These are phyloP conservation scores for Parapsyche elsis DNA, from an alignment of 1,140 invertebrate species.

Conservation along the genomic window DNA sequence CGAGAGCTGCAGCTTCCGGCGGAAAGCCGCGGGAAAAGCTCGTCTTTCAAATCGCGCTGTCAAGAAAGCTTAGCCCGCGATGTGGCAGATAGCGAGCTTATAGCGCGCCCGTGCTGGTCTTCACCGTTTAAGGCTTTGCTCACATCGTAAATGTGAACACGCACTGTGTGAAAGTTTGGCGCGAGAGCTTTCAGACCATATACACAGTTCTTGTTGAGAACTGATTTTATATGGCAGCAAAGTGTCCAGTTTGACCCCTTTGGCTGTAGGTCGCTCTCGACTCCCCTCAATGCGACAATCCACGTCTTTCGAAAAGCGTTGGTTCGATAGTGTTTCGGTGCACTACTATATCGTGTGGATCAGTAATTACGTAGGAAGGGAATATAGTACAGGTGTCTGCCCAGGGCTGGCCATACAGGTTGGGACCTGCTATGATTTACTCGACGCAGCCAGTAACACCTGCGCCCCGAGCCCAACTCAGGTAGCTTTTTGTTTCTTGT, in stretches of 20 bases:
- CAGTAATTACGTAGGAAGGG: conserved; percentile 7
- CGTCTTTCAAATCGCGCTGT: conserved; percentile 25
- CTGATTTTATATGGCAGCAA: not conserved
- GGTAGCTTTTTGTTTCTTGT: conserved; percentile 45
- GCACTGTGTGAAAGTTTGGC: not conserved
- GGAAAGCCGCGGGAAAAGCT: conserved; percentile 15
- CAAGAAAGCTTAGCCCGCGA: conserved; percentile 6
- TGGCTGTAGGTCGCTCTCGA: not conserved
- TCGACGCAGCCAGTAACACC: conserved; percentile 22
- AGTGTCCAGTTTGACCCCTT: not conserved
- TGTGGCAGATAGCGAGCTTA: conserved; percentile 23
- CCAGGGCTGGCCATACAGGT: conserved; percentile 34
- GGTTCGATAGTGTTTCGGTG: not conserved
- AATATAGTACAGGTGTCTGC: conserved; percentile 2
- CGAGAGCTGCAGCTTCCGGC: conserved; percentile 25
- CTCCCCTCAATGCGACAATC: not conserved
- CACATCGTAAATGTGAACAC: not conserved
- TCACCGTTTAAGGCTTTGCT: not conserved
- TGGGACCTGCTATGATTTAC: conserved; percentile 41
- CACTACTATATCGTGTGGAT: not conserved
- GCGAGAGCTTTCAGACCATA: not conserved
- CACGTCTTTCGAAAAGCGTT: too few relatives aligned
- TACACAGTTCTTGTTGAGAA: too few relatives aligned
- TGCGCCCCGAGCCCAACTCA: conserved; percentile 41
- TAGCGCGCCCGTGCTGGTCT: not conserved